Evolutionary conservation across 2,113 vertebrate genomes (phyloP).

Genomic region (Lamprologus speciosus): DNA sequence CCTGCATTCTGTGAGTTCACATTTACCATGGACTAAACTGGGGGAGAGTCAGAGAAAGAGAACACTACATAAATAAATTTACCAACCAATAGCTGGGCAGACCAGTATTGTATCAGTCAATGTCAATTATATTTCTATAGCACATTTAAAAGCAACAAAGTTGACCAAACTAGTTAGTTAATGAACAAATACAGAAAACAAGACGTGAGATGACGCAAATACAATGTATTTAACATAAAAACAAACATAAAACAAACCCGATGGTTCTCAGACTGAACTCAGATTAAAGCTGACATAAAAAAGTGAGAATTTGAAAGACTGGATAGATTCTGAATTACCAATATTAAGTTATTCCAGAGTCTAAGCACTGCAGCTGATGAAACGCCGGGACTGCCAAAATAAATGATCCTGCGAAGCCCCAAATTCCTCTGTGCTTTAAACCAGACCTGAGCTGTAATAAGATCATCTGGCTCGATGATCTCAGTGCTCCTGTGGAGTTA

Average conservation of each 20-base stretch:
- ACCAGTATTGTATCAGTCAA: not conserved
- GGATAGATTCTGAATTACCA: not conserved
- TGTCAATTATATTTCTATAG: not conserved
- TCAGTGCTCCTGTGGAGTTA: rapidly evolving
- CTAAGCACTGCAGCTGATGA: not conserved
- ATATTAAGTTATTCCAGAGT: not conserved
- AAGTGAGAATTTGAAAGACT: not conserved
- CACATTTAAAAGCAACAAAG: not conserved
- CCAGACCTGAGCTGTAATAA: not conserved
- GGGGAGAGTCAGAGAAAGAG: rapidly evolving
- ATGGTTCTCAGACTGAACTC: not conserved
- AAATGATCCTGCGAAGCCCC: rapidly evolving
- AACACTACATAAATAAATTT: not conserved
- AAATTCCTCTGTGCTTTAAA: not conserved
- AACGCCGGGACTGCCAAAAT: rapidly evolving
- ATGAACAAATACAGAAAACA: not conserved
- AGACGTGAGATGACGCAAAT: not conserved
- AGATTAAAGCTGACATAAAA: not conserved
- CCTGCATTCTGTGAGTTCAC: not conserved
- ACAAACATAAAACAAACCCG: not conserved
- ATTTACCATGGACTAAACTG: not conserved
- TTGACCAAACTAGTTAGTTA: not conserved
- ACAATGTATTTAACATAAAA: not conserved
- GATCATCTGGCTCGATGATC: not conserved
- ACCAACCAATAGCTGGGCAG: not conserved